Evolutionary conservation across 2,113 vertebrate species (phyloP), one percentile per base, ranked within the genome.

Genomic region (Leptosomus discolor): DNA sequence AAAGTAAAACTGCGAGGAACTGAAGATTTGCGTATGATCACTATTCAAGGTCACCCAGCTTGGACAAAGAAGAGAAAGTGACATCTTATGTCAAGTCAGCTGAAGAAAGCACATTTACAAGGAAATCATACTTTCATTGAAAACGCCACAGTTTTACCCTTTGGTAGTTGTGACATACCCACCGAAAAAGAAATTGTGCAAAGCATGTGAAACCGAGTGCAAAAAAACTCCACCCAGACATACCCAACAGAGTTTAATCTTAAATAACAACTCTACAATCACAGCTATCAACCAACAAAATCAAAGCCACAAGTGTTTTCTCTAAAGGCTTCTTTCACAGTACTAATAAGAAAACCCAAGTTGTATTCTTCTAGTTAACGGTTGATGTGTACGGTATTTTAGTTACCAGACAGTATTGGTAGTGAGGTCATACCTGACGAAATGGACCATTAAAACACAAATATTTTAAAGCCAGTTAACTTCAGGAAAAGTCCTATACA

Each of bases 181-280:
- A 95, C 92, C 60, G 96, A 90, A 97, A 97, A 94, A 97, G 81
- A 95, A 97, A 96, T 85, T 95, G 96, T 97, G 96, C 96, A 96
- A 97, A 95, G 96, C 84, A 45, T 90, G 91, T 97, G 96, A 97
- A 97, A 93, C 87, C 71, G 91, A 96, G 96, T 97, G 94, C 92
- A 96, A 97, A 98, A 91, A 95, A 93, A 58, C 71, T 81, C 92
- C 77, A 92, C 86, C 94, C 94, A 92, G 92, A 94, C 92, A 96
- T 63, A 91, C 85, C 94, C 79, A 69, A 81, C 53, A 39, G 64
- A 60, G 90, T 95, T 93, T 89, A 88, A 68, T 97, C 90, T 96
- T 95, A 95, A 97, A 93, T 96, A 98, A 91, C 58, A 94, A 94
- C 58, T 96, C 96, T 94, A 97, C 80, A 79, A 94, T 81, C 79